phyloP scores from a whole-genome alignment of 2,888 invertebrate genomes.

The Drosophila planitibia region DNA sequence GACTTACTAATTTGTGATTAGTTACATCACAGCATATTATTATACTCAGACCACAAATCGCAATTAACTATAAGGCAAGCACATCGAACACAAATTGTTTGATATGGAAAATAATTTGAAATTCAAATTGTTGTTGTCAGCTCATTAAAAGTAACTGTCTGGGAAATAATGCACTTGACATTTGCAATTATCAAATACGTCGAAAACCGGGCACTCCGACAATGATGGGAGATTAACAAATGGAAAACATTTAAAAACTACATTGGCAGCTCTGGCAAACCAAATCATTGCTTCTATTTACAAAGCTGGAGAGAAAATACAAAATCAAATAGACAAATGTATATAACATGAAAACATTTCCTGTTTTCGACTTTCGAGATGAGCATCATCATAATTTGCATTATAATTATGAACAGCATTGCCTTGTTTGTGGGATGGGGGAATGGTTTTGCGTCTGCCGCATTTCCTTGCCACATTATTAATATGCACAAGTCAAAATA shows the following conservation, averaged over 20 bases:
- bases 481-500: slow-evolving; percentile 61
- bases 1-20: background rate
- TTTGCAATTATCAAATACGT: slow-evolving; percentile 35
- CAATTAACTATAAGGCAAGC: background rate
- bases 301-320: background rate
- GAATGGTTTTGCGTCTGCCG: slow-evolving; percentile 35
- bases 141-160: slow-evolving; percentile 47
- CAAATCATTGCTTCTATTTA: slow-evolving; percentile 6
- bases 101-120: slow-evolving; percentile 22
- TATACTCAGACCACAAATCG: slow-evolving; percentile 2
- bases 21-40: background rate
- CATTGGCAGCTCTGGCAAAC: slow-evolving; percentile 21
- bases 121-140: slow-evolving; percentile 38
- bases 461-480: slow-evolving; percentile 56
- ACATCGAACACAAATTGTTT: background rate
- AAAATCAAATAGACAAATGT: slow-evolving; percentile 39
- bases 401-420: slow-evolving; percentile 22
- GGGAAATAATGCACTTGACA: slow-evolving; percentile 48
- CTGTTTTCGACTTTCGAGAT: slow-evolving; percentile 45
- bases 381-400: slow-evolving; percentile 26
- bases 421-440: background rate
- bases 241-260: slow-evolving; percentile 1
- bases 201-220: slow-evolving; percentile 20
- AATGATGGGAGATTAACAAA: slow-evolving; percentile 35
- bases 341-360: slow-evolving; percentile 37